Base-by-base conservation (phyloP, 2,113 vertebrate species). In the Silurus asotus region DNA sequence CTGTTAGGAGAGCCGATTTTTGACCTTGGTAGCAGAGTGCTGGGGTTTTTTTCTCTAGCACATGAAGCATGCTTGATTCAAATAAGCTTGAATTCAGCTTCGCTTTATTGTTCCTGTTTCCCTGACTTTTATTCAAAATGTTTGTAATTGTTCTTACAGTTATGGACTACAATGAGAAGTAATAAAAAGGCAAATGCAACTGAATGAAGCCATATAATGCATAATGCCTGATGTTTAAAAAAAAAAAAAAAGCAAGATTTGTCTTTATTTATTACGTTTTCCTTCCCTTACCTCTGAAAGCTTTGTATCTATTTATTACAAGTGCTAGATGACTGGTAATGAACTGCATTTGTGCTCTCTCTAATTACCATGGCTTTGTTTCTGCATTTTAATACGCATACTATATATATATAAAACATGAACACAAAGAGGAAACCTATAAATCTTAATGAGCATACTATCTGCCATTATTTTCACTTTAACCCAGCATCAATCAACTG, bases 1-100 rank as follows among this genome's bases (percentile, higher is more conserved):
- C 25, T 72, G 83, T 75, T 51, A 49, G 49, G 15, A 45, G 49
- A 79, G 62, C n/a, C 25, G 11, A 70, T 72, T 48, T 51, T 51
- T 85, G 80, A 85, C 80, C 56, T 75, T 81, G 58, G 20, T 20
- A 51, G 28, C 19, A 25, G 6, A 82, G 25, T 25, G 49, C 15
- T 70, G 55, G 19, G 10, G 7, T 20, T 70, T 23, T 74, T 37
- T 58, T 51, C 20, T 51, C 8, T 37, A 20, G 37, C 17, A 48
- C 56, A 20, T 17, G 7, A 9, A 61, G 19, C 37, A 56, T 48
- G 51, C 65, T 48, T 58, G 61, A 53, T 79, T 67, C 23, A 78
- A 56, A 11, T 11, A 55, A 78, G 61, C 7, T 8, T 58, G 53
- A 28, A 37, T 56, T 28, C 19, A n/a, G 53, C 28, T 61, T 61